These are phyloP conservation scores for Empidonax traillii DNA, from an alignment of 2,113 vertebrate genomes.

Conservation along the genomic window DNA sequence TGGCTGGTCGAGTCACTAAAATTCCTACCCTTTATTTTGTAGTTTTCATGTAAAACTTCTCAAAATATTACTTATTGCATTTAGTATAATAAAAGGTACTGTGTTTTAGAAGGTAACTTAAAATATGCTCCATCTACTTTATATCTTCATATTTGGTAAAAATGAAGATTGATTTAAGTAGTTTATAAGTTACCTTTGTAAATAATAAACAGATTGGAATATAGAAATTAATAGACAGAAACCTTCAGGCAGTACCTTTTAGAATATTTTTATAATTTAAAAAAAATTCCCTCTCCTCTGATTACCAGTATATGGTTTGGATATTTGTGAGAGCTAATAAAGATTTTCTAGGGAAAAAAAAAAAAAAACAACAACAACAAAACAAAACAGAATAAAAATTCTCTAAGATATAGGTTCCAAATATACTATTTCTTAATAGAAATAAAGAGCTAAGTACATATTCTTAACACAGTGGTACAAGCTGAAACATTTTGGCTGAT, in stretches of 20 bases:
- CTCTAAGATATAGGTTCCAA: not conserved
- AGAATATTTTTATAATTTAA: not conserved
- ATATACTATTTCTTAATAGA: not conserved
- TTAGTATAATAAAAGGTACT: not conserved
- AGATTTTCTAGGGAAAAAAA: not conserved
- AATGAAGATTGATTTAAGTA: not conserved
- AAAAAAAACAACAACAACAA: not conserved
- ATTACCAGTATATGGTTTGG: not conserved
- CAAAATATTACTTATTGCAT: not conserved
- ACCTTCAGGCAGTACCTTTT: not conserved
- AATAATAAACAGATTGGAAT: not conserved
- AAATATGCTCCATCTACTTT: not conserved
- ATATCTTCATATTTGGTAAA: not conserved
- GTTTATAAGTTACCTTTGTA: not conserved
- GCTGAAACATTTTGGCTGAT: not conserved
- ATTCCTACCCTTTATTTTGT: not conserved
- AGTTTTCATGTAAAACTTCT: not conserved
- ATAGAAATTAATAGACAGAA: not conserved
- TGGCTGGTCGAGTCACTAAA: not conserved
- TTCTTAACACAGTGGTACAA: not conserved
- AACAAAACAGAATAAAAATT: not conserved
- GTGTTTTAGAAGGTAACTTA: not conserved
- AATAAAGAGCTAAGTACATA: not conserved
- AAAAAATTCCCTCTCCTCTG: not conserved
- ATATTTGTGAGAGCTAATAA: not conserved